Evolutionary conservation across 1,140 invertebrate genomes (phyloP), one percentile per base, ranked within the genome.

Genomic region (Leptonema lineaticorne): DNA sequence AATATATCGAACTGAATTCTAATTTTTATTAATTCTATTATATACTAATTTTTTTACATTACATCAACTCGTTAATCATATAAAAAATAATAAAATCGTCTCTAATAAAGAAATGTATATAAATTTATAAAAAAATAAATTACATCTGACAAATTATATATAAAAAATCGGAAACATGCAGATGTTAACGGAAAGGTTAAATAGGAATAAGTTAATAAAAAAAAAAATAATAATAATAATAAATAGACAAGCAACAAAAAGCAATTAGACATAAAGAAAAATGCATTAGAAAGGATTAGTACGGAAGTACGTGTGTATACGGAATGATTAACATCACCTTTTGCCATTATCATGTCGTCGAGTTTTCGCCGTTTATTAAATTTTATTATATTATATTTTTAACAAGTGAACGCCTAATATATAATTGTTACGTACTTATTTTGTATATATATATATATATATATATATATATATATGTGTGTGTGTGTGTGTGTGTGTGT

Each of bases 271-370:
- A 45, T 45, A 45, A 45, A 45, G 11, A 45, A 45, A 45, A 14
- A 16, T 16, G 37, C 37, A 45, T 45, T 45, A n/a, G 11, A 16
- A n/a, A 16, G 22, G 18, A 53, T 53, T 53, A 53, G 50, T 53
- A 22, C 24, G 11, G 50, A 53, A 14, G n/a, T n/a, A n/a, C n/a
- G n/a, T n/a, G 50, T 26, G 50, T 53, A 24, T 24, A 24, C 50
- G 50, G 22, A 26, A 24, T 11, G 50, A 53, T 53, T 53, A 53
- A 53, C 50, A 53, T 53, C 50, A 14, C 1, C n/a, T 20, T 48
- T 18, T 48, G 27, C 22, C 50, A 26, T 18, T 26, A 24, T 53
- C 50, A 24, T 53, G 50, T 53, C 50, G 22, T 53, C 50, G 22
- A 22, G 50, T 53, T 53, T 26, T 24, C 20, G 18, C 27, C 37